Evolutionary conservation across 2,888 invertebrate genomes (phyloP).

Genomic region (Platycheirus rosarum): DNA sequence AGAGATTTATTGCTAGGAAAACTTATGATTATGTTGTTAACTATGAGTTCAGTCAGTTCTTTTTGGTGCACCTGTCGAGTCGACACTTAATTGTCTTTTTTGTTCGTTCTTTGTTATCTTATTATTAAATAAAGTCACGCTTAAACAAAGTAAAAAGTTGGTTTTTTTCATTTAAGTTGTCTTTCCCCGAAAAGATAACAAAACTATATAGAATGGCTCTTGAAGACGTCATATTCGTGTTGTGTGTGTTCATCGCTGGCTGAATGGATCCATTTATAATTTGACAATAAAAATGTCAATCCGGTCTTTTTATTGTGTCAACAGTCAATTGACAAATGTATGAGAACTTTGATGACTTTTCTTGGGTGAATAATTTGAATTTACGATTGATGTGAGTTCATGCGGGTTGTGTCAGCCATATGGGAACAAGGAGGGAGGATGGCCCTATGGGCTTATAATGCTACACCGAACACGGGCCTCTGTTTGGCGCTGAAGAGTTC

Average conservation of each 20-base stretch:
- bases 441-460: neutral
- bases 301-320: constrained; percentile 73
- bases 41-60: no score
- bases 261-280: constrained; percentile 70
- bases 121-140: no score
- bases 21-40: no score
- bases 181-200: no score
- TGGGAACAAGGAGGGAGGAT: constrained; percentile 3
- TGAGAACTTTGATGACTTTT: constrained; percentile 72
- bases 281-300: constrained; percentile 74
- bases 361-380: constrained; percentile 73
- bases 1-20: no score
- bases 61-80: no score
- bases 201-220: no score
- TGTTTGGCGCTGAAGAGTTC: constrained; percentile 31
- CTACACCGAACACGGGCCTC: constrained; percentile 13
- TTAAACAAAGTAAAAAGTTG: no score
- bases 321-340: constrained; percentile 74
- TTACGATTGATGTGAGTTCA: constrained; percentile 70
- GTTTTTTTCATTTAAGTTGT: no score
- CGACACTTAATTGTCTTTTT: no score
- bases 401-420: constrained; percentile 62
- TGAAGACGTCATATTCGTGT: no score
- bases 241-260: constrained; percentile 11
- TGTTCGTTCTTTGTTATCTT: no score